Base-by-base conservation (phyloP, 1,140 invertebrate species). In the Notospermus geniculatus region DNA sequence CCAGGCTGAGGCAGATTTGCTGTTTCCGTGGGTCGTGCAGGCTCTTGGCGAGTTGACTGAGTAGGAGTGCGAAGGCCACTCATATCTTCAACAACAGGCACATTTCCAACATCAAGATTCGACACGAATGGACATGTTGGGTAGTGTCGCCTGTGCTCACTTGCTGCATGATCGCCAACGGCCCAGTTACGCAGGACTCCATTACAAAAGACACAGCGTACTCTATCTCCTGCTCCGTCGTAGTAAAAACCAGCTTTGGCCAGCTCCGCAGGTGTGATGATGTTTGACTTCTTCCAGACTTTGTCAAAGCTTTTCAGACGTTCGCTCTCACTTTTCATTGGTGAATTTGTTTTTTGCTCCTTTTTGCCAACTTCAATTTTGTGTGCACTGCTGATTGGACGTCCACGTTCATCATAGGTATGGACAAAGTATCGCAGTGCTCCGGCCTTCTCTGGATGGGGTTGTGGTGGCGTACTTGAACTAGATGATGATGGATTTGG, bases 201-300 rank as follows among this genome's bases (percentile, higher is more conserved):
- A 68, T 85, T 84, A 79, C 91, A 94, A 84, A 89, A 94, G 4
- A 88, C 89, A 82, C 94, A 97, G 67, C 90, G 86, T 0, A 94
- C 90, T 76, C 89, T 82, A 71, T 89, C 88, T 15, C 62, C 65
- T 27, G 62, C 57, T 23, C 91, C 91, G 7, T 88, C 89, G 67
- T 93, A 95, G 75, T 88, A 95, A 76, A 95, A 95, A 23, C 93
- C 93, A 60, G 92, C 91, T 64, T 89, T 87, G 41, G 90, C 90
- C 22, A 97, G 80, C 54, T 89, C 84, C 53, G 87, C 84, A 11
- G 91, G 90, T 61, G 86, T 87, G 71, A 91, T 89, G 55, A 86
- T 86, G 75, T 90, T 85, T 30, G 56, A 28, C 36, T 57, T 15
- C 17, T 68, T 60, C 69, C 75, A 73, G 32, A 36, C 32, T 23